These are phyloP conservation scores for Melanotaenia nigrans DNA, from an alignment of 2,797 vertebrate genomes.

Conservation along the genomic window DNA sequence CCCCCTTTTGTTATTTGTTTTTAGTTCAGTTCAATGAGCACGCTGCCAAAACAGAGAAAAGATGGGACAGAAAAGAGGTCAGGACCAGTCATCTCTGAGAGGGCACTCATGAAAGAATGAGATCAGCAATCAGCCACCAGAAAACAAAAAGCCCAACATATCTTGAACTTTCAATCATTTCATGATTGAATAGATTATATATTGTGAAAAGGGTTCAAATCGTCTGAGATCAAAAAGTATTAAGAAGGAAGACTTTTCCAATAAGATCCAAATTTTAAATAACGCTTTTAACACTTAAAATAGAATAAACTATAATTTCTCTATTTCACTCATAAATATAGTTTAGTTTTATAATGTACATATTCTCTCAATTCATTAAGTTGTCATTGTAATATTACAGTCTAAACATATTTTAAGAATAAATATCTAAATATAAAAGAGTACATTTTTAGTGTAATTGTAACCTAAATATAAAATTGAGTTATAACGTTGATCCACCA, in stretches of 20 bases:
- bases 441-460: background rate
- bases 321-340: background rate
- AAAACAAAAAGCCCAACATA: constrained; percentile 21
- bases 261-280: background rate
- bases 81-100: constrained; percentile 29
- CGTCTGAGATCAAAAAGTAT: background rate
- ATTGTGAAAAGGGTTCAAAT: background rate
- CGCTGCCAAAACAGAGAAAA: constrained; percentile 47
- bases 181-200: background rate
- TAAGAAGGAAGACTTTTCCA: background rate
- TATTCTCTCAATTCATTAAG: background rate
- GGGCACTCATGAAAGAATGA: constrained; percentile 4
- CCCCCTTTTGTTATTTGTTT: constrained; percentile 54
- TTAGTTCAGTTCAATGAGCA: constrained; percentile 51
- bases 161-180: background rate
- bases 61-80: constrained; percentile 47
- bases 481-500: background rate
- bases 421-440: background rate
- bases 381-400: background rate
- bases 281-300: background rate
- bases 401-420: background rate
- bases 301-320: background rate
- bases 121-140: constrained; percentile 21
- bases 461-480: no score
- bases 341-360: background rate